Evolutionary conservation across 2,888 invertebrate species (phyloP), one percentile per base, ranked within the genome.

Genomic region (Linnaemya vulpina): DNA sequence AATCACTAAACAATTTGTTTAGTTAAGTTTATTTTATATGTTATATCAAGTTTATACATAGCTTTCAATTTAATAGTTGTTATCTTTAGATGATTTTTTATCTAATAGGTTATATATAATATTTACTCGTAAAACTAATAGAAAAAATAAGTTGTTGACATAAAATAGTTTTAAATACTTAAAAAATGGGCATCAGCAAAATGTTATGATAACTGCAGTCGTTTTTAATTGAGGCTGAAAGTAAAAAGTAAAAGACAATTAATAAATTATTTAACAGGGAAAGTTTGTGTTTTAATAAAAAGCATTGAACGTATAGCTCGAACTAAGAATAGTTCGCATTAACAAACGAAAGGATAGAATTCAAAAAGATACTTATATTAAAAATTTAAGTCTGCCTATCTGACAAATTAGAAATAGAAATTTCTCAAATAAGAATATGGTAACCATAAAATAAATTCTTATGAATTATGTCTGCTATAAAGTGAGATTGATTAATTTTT

Each of bases 161-260:
- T 60, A 65, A 46, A 58, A 13, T 43, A 55, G 25, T 62, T 55
- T 78, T 65, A 77, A 81, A 84, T 73, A 73, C 80, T 68, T 68
- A 62, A 30, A n/a, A 58, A 25, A 40, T 46, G 53, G 38, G 13
- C n/a, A 67, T 30, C 46, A 68, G n/a, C 65, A 70, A 70, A 75
- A 65, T 40, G 5, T 49, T 20, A 65, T 38, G 51, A 25, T 82
- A 79, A 79, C 75, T 78, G 85, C 78, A 85, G 78, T 85, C 78
- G 78, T 60, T 65, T 71, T 85, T 75, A 82, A 78, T 82, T 82
- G 75, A 85, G 78, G 85, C 85, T 85, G 70, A 43, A 82, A 85
- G 20, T 55, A 51, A 8, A 84, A 60, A 58, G 35, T 40, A 15
- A 55, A 20, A 38, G 30, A 46, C 4, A 38, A 68, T 38, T 49